These are phyloP conservation scores for Mellilla xanthometata DNA, from an alignment of 2,888 invertebrate species.

Conservation along the genomic window DNA sequence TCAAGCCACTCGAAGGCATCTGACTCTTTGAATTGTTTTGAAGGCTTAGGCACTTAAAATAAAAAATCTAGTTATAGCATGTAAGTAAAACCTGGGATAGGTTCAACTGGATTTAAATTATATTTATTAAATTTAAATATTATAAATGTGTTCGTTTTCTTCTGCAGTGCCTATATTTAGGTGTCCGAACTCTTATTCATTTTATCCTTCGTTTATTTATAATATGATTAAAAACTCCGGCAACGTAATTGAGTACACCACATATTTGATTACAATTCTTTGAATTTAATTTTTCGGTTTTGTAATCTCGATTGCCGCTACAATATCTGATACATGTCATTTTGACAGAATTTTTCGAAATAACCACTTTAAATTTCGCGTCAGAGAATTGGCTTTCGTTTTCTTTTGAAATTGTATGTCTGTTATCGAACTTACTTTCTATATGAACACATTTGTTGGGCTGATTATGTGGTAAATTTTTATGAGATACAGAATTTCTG, in stretches of 20 bases:
- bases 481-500: not conserved
- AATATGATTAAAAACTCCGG: not conserved
- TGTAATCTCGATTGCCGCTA: conserved; percentile 15
- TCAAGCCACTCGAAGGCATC: too few species aligned
- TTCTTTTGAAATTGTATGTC: conserved; percentile 25
- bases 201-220: too few species aligned
- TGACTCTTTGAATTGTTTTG: too few species aligned
- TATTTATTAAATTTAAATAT: too few species aligned
- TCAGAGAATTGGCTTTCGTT: conserved; percentile 21
- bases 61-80: too few species aligned
- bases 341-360: conserved; percentile 28
- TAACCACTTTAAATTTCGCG: conserved; percentile 19
- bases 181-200: too few species aligned
- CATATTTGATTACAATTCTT: not conserved
- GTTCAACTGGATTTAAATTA: too few species aligned
- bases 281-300: conserved; percentile 15
- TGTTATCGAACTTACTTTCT: conserved; percentile 21
- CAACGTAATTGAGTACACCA: not conserved
- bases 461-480: conserved; percentile 1
- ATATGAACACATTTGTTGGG: conserved; percentile 6
- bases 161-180: too few species aligned
- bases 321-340: conserved; percentile 17
- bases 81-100: too few species aligned
- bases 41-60: too few species aligned
- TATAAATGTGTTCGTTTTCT: too few species aligned